Evolutionary conservation across 2,113 vertebrate genomes (phyloP).

Genomic region (Piliocolobus tephrosceles): DNA sequence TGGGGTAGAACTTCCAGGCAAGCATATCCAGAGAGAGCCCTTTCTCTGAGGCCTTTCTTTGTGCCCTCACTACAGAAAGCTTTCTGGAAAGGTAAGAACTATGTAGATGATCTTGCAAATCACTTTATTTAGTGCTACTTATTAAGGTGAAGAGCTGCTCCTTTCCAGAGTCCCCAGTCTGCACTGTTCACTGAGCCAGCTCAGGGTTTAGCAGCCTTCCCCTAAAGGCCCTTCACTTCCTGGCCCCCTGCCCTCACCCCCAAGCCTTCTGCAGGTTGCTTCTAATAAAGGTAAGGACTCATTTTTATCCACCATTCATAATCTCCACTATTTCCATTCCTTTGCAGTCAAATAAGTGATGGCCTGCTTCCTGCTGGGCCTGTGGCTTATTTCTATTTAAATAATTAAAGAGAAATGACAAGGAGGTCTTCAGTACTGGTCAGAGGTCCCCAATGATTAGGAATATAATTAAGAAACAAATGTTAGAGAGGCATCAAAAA

Average conservation of each 20-base stretch:
- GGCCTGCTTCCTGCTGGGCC: background rate
- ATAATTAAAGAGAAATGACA: background rate
- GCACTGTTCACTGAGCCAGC: background rate
- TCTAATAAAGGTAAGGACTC: background rate
- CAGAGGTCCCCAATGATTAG: background rate
- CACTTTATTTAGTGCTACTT: background rate
- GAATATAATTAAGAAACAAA: background rate
- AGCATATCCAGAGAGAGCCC: background rate
- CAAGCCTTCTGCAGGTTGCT: background rate
- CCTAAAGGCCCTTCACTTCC: background rate
- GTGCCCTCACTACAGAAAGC: background rate
- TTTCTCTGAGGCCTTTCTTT: background rate
- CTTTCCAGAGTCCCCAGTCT: background rate
- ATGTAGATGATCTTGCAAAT: background rate
- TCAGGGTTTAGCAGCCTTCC: background rate
- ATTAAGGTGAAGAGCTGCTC: background rate
- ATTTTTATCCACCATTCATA: background rate
- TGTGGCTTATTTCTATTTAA: background rate
- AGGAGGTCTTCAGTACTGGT: background rate
- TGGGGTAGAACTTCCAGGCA: background rate
- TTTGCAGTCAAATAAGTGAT: background rate
- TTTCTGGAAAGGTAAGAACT: background rate
- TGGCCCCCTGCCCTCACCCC: too few relatives aligned
- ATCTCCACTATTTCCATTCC: background rate
- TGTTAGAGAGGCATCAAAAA: background rate